Conservation (phyloP, 2,797 vertebrate genomes). For the Kryptolebias ocellatus region DNA sequence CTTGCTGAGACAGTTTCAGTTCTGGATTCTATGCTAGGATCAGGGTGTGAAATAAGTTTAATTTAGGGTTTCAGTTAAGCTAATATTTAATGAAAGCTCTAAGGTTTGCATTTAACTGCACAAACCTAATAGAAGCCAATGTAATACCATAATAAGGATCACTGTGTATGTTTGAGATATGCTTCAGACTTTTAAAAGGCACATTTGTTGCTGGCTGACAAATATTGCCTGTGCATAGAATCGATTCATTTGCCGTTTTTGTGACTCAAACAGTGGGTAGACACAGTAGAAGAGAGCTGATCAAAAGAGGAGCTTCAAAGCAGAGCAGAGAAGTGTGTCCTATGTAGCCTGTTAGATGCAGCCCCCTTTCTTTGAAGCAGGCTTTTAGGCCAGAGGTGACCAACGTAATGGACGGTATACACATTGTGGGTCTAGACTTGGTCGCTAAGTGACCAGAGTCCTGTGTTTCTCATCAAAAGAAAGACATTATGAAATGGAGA, state of each 20-base stretch:
- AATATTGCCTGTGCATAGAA: constrained; percentile 52
- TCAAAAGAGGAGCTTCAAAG: constrained; percentile 85
- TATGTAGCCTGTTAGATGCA: constrained; percentile 70
- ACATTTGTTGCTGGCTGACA: constrained; percentile 61
- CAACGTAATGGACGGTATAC: constrained; percentile 65
- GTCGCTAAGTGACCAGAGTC: constrained; percentile 40
- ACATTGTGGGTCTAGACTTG: constrained; percentile 53
- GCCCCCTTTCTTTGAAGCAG: constrained; percentile 73
- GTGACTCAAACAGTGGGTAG: constrained; percentile 64
- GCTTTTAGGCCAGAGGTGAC: constrained; percentile 74
- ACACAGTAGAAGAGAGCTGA: constrained; percentile 66
- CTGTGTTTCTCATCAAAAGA: constrained; percentile 41
- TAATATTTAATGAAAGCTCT: background rate
- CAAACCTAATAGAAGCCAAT: background rate
- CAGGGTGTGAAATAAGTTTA: background rate
- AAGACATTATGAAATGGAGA: constrained; percentile 31
- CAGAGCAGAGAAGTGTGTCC: constrained; percentile 61
- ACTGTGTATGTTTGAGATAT: constrained; percentile 27
- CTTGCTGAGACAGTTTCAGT: background rate
- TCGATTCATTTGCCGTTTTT: constrained; percentile 64
- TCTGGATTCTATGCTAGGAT: background rate
- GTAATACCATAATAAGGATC: constrained; percentile 2
- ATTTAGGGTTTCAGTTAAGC: background rate
- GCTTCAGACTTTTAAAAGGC: constrained; percentile 48
- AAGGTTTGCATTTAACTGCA: background rate